Percentiles rank a stretch among this genome's conserved stretches.
Evolutionary conservation across 2,888 invertebrate genomes (phyloP).

Genomic region (Pristionchus fissidentatus): DNA sequence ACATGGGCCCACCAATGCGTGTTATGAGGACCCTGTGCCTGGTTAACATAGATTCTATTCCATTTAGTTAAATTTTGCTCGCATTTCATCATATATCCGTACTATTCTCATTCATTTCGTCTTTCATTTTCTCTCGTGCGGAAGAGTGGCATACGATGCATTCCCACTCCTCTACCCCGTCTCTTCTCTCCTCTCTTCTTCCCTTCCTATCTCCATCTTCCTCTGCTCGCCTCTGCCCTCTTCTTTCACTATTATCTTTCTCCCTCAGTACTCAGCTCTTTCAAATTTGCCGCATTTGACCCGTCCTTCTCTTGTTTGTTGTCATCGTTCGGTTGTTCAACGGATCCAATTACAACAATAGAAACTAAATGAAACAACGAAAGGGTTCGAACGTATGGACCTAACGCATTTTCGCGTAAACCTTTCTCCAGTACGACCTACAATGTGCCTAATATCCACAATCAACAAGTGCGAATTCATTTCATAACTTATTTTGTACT

Average conservation of each 20-base stretch:
- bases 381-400: too few species aligned
- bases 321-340: not conserved
- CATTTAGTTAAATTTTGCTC: not conserved
- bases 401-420: too few species aligned
- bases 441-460: too few species aligned
- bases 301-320: not conserved
- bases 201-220: not conserved
- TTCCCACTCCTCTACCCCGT: not conserved
- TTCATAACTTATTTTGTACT: too few species aligned
- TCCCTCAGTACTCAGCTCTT: not conserved
- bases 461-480: conserved; percentile 21
- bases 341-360: too few species aligned
- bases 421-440: too few species aligned
- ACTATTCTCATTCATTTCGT: not conserved
- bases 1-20: too few species aligned
- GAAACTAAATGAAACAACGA: too few species aligned
- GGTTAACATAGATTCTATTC: not conserved
- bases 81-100: not conserved
- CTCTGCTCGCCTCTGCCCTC: not conserved
- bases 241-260: not conserved
- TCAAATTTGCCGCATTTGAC: conserved; percentile 32
- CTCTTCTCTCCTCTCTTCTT: not conserved
- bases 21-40: too few species aligned
- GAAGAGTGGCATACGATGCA: not conserved
- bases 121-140: not conserved